Evolutionary conservation across 1,140 invertebrate genomes (phyloP).

Genomic region (Copidosoma floridanum): DNA sequence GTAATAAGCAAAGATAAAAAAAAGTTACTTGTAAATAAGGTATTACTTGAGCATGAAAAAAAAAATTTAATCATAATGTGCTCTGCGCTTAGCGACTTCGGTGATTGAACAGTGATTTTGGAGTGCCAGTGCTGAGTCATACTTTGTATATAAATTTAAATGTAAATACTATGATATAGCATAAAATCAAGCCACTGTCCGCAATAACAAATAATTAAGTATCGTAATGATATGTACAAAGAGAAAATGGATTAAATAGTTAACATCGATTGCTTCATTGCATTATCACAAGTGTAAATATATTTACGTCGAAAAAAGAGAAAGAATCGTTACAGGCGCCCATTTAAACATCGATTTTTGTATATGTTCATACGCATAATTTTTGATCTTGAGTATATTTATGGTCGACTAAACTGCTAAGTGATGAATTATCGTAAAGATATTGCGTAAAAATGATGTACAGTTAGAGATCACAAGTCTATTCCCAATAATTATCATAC

Average conservation of each 20-base stretch:
- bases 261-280: conserved; percentile 46
- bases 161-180: conserved; percentile 53
- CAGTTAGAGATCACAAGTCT: too few relatives aligned
- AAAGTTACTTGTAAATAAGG: conserved; percentile 53
- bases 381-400: conserved; percentile 24
- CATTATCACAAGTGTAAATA: conserved; percentile 46
- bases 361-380: conserved; percentile 36
- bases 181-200: conserved; percentile 54
- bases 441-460: conserved; percentile 10
- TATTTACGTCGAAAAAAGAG: conserved; percentile 28
- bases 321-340: too few relatives aligned
- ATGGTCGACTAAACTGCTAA: neutral
- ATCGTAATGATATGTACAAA: conserved; percentile 10
- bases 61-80: too few relatives aligned
- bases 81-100: conserved; percentile 40
- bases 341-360: conserved; percentile 51
- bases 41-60: conserved; percentile 41
- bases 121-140: conserved; percentile 51
- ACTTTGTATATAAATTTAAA: conserved; percentile 57
- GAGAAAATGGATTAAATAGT: neutral
- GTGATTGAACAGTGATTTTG: conserved; percentile 47
- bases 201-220: conserved; percentile 39
- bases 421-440: neutral
- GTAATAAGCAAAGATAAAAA: conserved; percentile 42
- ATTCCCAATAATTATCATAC: conserved; percentile 24